Conservation (phyloP, 1,140 invertebrate genomes). For the Nasonia longicornis region DNA sequence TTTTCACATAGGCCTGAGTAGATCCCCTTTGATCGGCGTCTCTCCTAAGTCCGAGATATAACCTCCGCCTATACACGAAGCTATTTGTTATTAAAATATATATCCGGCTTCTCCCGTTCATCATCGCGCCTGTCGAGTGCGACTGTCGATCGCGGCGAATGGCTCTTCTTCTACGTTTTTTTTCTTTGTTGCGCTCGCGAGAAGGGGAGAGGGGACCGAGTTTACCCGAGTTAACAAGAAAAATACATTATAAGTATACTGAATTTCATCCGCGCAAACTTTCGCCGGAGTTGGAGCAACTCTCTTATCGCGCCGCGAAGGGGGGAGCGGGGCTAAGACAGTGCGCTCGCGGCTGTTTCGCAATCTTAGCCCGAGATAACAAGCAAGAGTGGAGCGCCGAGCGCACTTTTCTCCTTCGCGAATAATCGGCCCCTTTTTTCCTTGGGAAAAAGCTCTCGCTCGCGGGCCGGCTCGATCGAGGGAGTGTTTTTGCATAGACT, state of each 20-base stretch:
- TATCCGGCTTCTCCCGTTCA: background rate
- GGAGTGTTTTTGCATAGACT: background rate
- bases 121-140: background rate
- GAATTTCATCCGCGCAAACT: slow-evolving; percentile 17
- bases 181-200: background rate
- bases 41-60: slow-evolving; percentile 24
- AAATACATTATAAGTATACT: slow-evolving; percentile 10
- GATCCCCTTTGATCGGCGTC: slow-evolving; percentile 26
- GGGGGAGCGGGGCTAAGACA: background rate
- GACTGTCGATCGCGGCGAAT: background rate
- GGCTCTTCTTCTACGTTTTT: background rate
- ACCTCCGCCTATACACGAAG: background rate
- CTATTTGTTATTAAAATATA: slow-evolving; percentile 28
- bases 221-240: background rate
- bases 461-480: background rate
- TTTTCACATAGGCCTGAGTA: slow-evolving; percentile 7
- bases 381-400: background rate
- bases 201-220: background rate
- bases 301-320: background rate
- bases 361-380: background rate
- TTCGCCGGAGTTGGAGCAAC: background rate
- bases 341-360: background rate
- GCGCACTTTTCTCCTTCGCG: background rate
- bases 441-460: background rate
- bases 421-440: background rate